Percentiles rank a stretch among this genome's conserved stretches.
Conservation (phyloP, 2,113 vertebrate genomes). For the Alexandromys fortis region DNA sequence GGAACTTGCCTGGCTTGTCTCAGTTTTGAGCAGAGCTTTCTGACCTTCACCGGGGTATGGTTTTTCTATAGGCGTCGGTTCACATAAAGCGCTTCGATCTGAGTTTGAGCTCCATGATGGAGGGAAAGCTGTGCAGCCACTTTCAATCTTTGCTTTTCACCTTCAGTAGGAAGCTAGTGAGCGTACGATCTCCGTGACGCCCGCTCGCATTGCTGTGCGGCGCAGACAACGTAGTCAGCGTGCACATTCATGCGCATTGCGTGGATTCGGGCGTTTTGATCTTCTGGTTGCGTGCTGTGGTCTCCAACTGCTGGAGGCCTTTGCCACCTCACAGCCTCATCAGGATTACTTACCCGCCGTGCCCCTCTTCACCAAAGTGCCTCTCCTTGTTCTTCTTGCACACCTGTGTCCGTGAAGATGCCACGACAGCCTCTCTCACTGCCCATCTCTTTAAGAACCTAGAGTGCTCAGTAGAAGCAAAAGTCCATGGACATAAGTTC, state of each 20-base stretch:
- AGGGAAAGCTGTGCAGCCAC: background rate
- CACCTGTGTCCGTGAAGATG: background rate
- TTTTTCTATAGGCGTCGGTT: background rate
- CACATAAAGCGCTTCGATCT: background rate
- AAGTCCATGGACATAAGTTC: constrained; percentile 81
- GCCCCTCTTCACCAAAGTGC: background rate
- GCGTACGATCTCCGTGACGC: background rate
- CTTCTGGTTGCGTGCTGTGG: background rate
- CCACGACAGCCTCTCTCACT: constrained; percentile 44
- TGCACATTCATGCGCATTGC: background rate
- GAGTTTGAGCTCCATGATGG: background rate
- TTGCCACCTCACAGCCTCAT: background rate
- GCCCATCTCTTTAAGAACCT: constrained; percentile 66
- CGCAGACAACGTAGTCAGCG: background rate
- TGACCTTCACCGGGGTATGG: background rate
- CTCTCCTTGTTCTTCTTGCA: constrained; percentile 35
- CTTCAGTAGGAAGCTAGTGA: background rate
- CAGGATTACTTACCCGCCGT: background rate
- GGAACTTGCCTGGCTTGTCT: background rate
- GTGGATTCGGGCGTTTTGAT: background rate
- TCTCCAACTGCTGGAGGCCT: background rate
- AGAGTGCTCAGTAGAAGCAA: constrained; percentile 81
- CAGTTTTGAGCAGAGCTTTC: background rate
- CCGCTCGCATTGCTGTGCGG: background rate
- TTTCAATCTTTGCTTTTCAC: background rate